Evolutionary conservation across 2,888 invertebrate genomes (phyloP).

Genomic region (Halictus ligatus): DNA sequence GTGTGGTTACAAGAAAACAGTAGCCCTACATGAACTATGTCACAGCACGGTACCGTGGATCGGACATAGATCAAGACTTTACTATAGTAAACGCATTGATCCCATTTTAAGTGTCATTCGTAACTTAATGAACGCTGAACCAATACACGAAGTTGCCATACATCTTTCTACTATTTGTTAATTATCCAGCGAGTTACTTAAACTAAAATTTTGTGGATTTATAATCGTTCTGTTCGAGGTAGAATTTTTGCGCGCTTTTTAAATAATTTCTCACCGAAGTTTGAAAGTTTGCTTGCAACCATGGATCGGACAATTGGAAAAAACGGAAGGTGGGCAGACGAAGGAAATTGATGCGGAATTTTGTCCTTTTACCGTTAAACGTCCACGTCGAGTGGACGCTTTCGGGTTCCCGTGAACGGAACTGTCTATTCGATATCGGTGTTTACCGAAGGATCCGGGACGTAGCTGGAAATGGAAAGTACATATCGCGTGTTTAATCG

Average conservation of each 20-base stretch:
- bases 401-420: conserved; percentile 26
- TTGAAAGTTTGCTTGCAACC: not conserved
- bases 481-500: conserved; percentile 48
- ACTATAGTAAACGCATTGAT: too few relatives aligned
- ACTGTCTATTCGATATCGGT: conserved; percentile 57
- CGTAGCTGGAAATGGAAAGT: conserved; percentile 49
- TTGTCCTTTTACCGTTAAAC: conserved; percentile 47
- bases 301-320: not conserved
- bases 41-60: too few relatives aligned
- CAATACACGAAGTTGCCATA: too few relatives aligned
- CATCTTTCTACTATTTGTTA: too few relatives aligned
- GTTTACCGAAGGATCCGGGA: conserved; percentile 50
- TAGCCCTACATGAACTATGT: too few relatives aligned
- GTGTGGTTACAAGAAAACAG: too few relatives aligned
- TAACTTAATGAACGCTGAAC: too few relatives aligned
- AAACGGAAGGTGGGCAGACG: not conserved
- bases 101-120: too few relatives aligned
- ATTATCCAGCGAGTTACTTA: too few relatives aligned
- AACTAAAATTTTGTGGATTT: too few relatives aligned
- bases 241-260: too few relatives aligned
- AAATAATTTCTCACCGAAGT: not conserved
- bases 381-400: conserved; percentile 45
- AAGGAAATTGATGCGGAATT: conserved; percentile 37
- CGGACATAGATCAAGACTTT: too few relatives aligned
- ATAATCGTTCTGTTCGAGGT: not conserved